A percentile compares a stretch with the other conserved stretches of the same genome.
Evolutionary conservation across 2,113 vertebrate genomes (phyloP).

Genomic region (Australoheros scitulus): DNA sequence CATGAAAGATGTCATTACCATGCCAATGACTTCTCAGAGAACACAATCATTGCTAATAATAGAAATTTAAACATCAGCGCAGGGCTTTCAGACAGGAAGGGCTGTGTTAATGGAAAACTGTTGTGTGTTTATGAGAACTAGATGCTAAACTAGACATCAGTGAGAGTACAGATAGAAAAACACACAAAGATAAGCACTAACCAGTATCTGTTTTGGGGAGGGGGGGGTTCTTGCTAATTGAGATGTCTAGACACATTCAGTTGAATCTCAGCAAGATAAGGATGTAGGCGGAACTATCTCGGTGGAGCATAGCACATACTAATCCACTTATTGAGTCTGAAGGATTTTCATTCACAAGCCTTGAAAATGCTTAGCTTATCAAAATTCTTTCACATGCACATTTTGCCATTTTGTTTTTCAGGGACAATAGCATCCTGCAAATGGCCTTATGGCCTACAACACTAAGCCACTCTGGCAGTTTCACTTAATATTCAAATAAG

Average conservation of each 20-base stretch:
- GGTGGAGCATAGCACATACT: constrained; percentile 57
- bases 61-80: constrained; percentile 65
- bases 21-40: constrained; percentile 65
- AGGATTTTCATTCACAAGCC: constrained; percentile 58
- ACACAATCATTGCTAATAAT: constrained; percentile 75
- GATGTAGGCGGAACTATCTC: constrained; percentile 66
- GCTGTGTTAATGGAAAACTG: constrained; percentile 62
- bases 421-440: constrained; percentile 71
- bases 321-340: constrained; percentile 73
- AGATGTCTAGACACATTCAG: constrained; percentile 81
- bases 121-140: constrained; percentile 64
- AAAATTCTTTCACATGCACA: constrained; percentile 67
- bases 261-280: constrained; percentile 77
- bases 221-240: constrained; percentile 62
- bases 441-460: constrained; percentile 53
- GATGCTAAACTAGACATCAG: constrained; percentile 48
- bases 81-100: constrained; percentile 56
- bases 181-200: constrained; percentile 58
- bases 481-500: constrained; percentile 61
- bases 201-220: constrained; percentile 32
- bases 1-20: constrained; percentile 76
- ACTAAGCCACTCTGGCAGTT: constrained; percentile 45
- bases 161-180: constrained; percentile 47
- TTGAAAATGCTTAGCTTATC: constrained; percentile 74
- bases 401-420: constrained; percentile 73